These are phyloP conservation scores for Drosophila leonis DNA, from an alignment of 2,888 invertebrate genomes.

Conservation along the genomic window DNA sequence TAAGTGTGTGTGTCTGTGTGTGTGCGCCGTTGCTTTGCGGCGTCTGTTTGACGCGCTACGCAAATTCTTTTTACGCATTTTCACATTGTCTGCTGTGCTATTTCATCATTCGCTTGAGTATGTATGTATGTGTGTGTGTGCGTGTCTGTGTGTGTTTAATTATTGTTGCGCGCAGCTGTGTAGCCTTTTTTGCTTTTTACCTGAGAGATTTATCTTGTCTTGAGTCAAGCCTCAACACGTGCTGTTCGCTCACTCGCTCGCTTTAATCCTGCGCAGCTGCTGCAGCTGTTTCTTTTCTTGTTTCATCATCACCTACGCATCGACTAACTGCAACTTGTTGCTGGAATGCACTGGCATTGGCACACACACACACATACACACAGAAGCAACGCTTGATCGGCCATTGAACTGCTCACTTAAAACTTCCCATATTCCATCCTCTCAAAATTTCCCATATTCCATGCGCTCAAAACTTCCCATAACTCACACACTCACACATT, in stretches of 20 bases:
- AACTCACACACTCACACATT: background rate
- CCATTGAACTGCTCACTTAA: constrained; percentile 40
- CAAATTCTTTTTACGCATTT: constrained; percentile 71
- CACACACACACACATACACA: constrained; percentile 8
- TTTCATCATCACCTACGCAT: constrained; percentile 34
- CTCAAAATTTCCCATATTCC: constrained; percentile 5
- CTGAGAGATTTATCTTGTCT: constrained; percentile 28
- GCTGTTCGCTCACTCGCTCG: constrained; percentile 17
- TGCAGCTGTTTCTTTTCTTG: constrained; percentile 7
- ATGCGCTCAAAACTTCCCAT: constrained; percentile 1
- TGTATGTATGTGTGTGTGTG: constrained; percentile 7
- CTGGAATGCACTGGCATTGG: constrained; percentile 38
- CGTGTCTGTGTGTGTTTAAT: constrained; percentile 22
- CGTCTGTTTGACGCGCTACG: constrained; percentile 75
- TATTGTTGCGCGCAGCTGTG: constrained; percentile 47
- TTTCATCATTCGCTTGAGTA: constrained; percentile 69
- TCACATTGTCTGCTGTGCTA: constrained; percentile 68
- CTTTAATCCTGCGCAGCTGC: constrained; percentile 30
- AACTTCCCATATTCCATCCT: constrained; percentile 5
- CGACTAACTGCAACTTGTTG: constrained; percentile 48
- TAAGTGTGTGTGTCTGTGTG: constrained; percentile 12
- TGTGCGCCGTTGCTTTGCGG: constrained; percentile 27
- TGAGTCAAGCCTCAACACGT: constrained; percentile 31
- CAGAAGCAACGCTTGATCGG: constrained; percentile 19
- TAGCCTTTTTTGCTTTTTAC: constrained; percentile 50